These are phyloP conservation scores for Drosophila kohkoa DNA, from an alignment of 1,140 invertebrate species.

Conservation along the genomic window DNA sequence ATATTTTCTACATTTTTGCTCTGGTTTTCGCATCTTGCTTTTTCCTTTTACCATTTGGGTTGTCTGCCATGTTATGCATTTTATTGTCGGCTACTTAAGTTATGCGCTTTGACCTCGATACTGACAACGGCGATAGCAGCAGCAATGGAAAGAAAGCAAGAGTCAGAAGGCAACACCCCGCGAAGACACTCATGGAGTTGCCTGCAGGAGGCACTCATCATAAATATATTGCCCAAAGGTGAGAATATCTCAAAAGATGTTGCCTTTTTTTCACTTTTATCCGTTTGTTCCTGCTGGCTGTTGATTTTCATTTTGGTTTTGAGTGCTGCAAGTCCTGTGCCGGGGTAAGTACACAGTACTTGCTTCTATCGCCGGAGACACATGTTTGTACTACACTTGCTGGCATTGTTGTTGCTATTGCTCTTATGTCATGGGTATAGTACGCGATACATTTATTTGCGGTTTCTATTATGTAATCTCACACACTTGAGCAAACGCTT, in stretches of 20 bases:
- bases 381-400: slow-evolving; percentile 56
- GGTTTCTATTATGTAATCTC: slow-evolving; percentile 68
- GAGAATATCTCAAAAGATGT: slow-evolving; percentile 37
- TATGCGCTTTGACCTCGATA: slow-evolving; percentile 81
- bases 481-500: slow-evolving; percentile 52
- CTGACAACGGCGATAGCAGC: slow-evolving; percentile 40
- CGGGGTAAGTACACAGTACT: slow-evolving; percentile 17
- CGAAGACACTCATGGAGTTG: not conserved
- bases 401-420: slow-evolving; percentile 33
- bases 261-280: slow-evolving; percentile 33
- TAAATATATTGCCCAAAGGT: slow-evolving; percentile 45
- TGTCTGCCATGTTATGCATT: slow-evolving; percentile 74
- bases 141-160: not conserved
- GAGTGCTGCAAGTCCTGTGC: slow-evolving; percentile 27
- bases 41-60: slow-evolving; percentile 34
- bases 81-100: slow-evolving; percentile 83
- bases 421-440: slow-evolving; percentile 40
- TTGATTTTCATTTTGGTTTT: slow-evolving; percentile 32
- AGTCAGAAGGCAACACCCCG: not conserved
- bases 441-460: slow-evolving; percentile 70
- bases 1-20: slow-evolving; percentile 75
- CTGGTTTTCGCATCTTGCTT: slow-evolving; percentile 31
- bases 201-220: slow-evolving; percentile 39
- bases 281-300: slow-evolving; percentile 6
- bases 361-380: slow-evolving; percentile 42